Base-by-base conservation (phyloP, 1,140 invertebrate species). In the Drosophila sechellia region DNA sequence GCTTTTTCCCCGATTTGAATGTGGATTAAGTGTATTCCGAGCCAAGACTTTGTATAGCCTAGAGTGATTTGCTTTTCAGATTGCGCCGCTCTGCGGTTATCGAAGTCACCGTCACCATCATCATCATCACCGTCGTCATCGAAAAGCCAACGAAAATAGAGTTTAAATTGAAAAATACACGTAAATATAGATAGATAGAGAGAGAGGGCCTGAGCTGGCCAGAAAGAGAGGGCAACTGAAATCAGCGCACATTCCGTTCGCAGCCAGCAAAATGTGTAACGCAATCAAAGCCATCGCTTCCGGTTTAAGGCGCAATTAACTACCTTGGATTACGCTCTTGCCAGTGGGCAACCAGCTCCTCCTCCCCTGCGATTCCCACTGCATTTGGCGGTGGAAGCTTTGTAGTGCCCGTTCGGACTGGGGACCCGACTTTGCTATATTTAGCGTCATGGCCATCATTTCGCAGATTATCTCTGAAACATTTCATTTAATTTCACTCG, bases 211-310 rank as follows among this genome's bases (percentile, higher is more conserved):
- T 15, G 46, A 35, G 34, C 8, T 42, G 65, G 60, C 40, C 8
- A 22, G 35, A 60, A 50, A 50, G 58, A 60, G 58, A 60, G 46
- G 63, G 17, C 34, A 71, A 40, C 65, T 50, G 56, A 87, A 87
- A 84, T 87, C 85, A 89, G 83, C 84, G 84, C 83, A 84, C 84
- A 87, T 87, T 90, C 84, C 84, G 83, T 57, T 60, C 52, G 63
- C 58, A 75, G 68, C 64, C 55, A 75, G 68, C 64, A 83, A 86
- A 90, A 89, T 90, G 80, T 89, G 85, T 89, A 89, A 90, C 84
- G 84, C 84, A 89, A 89, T 89, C 85, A 89, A 89, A 89, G 86
- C 84, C 85, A 89, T 84, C 85, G 84, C 85, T 89, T 89, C 84
- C 84, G 84, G 84, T 90, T 89, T 89, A 84, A 89, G 85, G 69